Conservation (phyloP, 2,797 vertebrate genomes). For the Bradypodion ventrale region DNA sequence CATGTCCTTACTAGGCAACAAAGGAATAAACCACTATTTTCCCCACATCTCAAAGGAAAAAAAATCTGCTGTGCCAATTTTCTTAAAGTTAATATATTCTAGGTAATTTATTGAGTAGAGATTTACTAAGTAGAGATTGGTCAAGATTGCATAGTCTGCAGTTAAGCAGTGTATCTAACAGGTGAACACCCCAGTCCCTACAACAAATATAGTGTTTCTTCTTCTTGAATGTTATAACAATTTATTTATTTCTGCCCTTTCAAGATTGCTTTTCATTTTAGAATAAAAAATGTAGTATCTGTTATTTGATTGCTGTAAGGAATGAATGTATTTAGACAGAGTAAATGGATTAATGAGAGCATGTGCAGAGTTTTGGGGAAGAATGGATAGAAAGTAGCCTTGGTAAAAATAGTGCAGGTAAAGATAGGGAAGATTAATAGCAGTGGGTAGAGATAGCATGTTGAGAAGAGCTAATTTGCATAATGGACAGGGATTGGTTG, state of each 20-base stretch:
- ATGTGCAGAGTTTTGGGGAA: no score
- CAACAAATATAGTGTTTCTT: background rate
- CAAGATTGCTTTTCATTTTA: background rate
- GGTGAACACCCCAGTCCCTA: background rate
- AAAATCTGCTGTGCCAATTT: background rate
- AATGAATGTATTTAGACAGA: no score
- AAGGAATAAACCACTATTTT: background rate
- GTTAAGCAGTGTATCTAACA: background rate
- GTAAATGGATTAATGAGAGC: no score
- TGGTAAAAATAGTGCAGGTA: no score
- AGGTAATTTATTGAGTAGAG: background rate
- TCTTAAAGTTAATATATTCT: background rate
- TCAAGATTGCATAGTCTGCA: background rate
- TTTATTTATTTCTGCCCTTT: background rate
- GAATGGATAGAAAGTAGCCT: no score
- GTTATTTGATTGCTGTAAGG: no score
- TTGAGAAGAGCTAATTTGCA: no score
- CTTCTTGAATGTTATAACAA: background rate
- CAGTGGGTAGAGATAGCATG: no score
- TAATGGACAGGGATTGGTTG: no score
- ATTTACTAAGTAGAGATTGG: background rate
- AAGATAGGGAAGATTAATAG: no score
- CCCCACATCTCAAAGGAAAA: background rate
- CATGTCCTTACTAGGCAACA: no score
- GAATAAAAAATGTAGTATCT: background rate